Conservation (phyloP, 2,888 invertebrate genomes). For the Erynnis tages region DNA sequence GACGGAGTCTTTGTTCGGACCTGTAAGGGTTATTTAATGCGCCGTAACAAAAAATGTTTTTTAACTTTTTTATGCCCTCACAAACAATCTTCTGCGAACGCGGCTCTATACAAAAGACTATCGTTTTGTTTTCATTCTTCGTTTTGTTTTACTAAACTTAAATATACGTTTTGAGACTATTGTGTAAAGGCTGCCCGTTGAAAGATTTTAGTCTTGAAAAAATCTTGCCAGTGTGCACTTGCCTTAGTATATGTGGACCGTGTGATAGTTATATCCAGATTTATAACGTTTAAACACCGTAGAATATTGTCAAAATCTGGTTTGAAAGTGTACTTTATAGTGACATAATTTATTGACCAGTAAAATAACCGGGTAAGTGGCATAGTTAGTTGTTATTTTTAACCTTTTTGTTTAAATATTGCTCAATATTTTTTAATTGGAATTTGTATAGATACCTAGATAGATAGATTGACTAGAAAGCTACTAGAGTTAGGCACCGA, state of each 20-base stretch:
- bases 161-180: constrained; percentile 75
- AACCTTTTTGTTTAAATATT: too few relatives aligned
- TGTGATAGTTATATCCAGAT: background rate
- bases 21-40: constrained; percentile 68
- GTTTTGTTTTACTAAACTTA: constrained; percentile 75
- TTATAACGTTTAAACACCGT: background rate
- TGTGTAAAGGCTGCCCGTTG: constrained; percentile 66
- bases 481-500: too few relatives aligned
- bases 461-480: too few relatives aligned
- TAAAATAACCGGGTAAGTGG: too few relatives aligned
- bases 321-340: too few relatives aligned
- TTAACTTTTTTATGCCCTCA: constrained; percentile 51
- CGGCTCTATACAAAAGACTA: constrained; percentile 69
- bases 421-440: too few relatives aligned
- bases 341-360: too few relatives aligned
- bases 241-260: constrained; percentile 33
- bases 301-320: too few relatives aligned
- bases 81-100: constrained; percentile 71
- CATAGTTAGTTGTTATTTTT: too few relatives aligned
- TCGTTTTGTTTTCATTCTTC: constrained; percentile 68
- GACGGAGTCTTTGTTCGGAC: constrained; percentile 49
- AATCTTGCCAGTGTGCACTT: constrained; percentile 69
- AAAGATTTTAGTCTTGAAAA: constrained; percentile 75
- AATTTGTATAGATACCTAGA: too few relatives aligned
- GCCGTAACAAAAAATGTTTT: constrained; percentile 54